Base-by-base conservation (phyloP, 2,888 invertebrate genomes). In the Apodemia zela region DNA sequence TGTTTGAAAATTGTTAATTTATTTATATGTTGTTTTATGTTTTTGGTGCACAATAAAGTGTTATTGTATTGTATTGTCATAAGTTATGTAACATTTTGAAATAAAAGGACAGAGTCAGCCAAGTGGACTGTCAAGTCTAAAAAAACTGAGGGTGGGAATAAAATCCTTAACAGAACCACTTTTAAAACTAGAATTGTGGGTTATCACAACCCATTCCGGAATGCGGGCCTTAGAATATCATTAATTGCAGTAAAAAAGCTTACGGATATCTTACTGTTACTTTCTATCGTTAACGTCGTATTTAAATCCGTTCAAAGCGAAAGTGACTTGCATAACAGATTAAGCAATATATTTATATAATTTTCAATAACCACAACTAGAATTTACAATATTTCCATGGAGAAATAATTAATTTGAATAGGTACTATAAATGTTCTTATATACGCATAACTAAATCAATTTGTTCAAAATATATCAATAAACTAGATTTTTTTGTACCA, bases 311-410 rank as follows among this genome's bases (percentile, higher is more conserved):
- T 18, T 17, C 51, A 13, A 21, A 51, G 51, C 25, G 51, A 51
- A 51, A 25, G 51, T 51, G 11, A 21, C 51, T 51, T 21, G 51
- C 51, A 21, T 51, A 51, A 51, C 51, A 18, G 51, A 13, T 51
- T 18, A 51, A 51, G 51, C 51, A 51, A 51, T 51, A 51, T 51
- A 51, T 51, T 51, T 51, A 51, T 51, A 21, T 51, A 18, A 51
- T 51, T 21, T 51, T 51, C 11, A n/a, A 51, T 51, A 21, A 51
- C 35, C 17, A 18, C 51, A 51, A 51, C 18, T 21, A 51, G 3
- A 51, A 21, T 18, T 51, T 21, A 51, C 18, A 18, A 8, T 11
- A 51, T 21, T 3, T 21, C 11, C 51, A 51, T n/a, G 11, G 3
- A 8, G 0, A 8, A 35, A 8, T n/a, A n/a, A n/a, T n/a, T 35